Evolutionary conservation across 1,140 invertebrate species (phyloP), one percentile per base, ranked within the genome.

Genomic region (Bilobella aurantiaca): DNA sequence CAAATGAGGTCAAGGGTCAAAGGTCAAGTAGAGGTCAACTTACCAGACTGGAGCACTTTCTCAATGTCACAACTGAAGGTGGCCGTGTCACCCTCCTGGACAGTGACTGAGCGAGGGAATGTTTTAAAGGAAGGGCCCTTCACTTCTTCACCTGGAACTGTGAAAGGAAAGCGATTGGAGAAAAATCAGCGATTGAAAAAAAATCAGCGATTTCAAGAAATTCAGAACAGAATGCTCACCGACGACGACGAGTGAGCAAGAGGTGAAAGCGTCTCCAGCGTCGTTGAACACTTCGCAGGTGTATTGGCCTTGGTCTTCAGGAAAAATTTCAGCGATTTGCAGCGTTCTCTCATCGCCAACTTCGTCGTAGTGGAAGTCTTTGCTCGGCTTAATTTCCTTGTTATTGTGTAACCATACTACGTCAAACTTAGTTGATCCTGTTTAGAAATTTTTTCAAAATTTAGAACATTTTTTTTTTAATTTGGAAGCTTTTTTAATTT

Each of bases 211-310:
- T 27, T n/a, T n/a, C n/a, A n/a, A n/a, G n/a, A n/a, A n/a, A n/a
- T n/a, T n/a, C n/a, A n/a, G n/a, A n/a, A n/a, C n/a, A n/a, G n/a
- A n/a, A n/a, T n/a, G 73, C 76, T 76, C 79, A 85, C 85, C 84
- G 67, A 83, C 75, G 59, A 95, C 91, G 74, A 87, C 85, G 63
- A 95, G 81, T 69, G 89, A 86, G 79, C 91, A 93, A 73, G 88
- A 89, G 76, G 90, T 92, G 81, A 92, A 94, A 62, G 90, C 90
- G 80, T 96, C 92, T 65, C 93, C 93, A 62, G 84, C 86, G 77
- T 95, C 90, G 79, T 96, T 96, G 80, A 96, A 96, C 49, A 92
- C 92, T 79, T 97, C 93, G 78, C 93, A 96, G 2, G 92, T 95
- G 79, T 96, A 97, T 29, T 89, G 90, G 56, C 94, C 94, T 75